A percentile compares a stretch with the other conserved stretches of the same genome.
Evolutionary conservation across 2,113 vertebrate genomes (phyloP).

Genomic region (Mobula hypostoma): DNA sequence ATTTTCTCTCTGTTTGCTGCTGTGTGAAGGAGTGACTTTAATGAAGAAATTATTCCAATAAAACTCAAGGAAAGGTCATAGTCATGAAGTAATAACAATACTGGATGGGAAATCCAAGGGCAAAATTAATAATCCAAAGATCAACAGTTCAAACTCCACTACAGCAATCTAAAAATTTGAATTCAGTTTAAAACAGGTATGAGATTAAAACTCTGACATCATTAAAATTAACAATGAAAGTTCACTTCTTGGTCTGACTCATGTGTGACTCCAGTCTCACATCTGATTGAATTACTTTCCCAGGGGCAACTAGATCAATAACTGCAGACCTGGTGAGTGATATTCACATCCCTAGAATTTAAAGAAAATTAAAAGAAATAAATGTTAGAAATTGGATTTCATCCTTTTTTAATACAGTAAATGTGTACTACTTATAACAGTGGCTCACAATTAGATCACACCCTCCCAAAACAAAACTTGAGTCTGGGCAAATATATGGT

Average conservation of each 20-base stretch:
- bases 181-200: neutral
- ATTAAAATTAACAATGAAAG: neutral
- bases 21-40: neutral
- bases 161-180: neutral
- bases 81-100: neutral
- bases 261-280: neutral
- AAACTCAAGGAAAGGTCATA: neutral
- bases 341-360: neutral
- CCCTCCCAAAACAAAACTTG: too few species aligned
- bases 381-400: too few species aligned
- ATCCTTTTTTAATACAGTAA: too few species aligned
- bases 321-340: neutral
- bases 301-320: neutral
- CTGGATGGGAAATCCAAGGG: neutral
- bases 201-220: neutral
- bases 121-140: neutral
- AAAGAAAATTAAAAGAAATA: neutral
- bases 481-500: too few species aligned
- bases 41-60: neutral
- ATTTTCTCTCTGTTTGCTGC: neutral
- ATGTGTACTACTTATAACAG: too few species aligned
- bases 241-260: neutral
- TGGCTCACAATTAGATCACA: too few species aligned
- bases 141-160: neutral
- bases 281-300: neutral